Evolutionary conservation across 2,113 vertebrate species (phyloP).

Genomic region (Atlantisia rogersi): DNA sequence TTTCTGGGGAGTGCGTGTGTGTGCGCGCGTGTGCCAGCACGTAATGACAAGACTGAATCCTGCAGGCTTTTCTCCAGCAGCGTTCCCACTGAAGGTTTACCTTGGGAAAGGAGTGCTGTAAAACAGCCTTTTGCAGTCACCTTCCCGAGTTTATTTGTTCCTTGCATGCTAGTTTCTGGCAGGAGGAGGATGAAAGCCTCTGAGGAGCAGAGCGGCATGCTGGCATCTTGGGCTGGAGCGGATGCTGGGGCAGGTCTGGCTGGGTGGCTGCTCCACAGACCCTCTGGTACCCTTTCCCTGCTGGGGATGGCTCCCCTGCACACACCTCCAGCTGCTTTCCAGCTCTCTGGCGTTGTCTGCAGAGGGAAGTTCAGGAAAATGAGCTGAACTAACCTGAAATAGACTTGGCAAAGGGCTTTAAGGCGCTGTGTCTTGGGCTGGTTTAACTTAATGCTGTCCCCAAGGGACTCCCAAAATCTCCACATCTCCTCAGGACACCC

Average conservation of each 20-base stretch:
- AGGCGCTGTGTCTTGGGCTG: neutral
- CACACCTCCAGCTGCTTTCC: fast-evolving
- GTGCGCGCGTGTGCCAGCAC: neutral
- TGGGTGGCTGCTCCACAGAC: neutral
- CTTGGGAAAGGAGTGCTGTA: neutral
- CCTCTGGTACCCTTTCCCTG: fast-evolving
- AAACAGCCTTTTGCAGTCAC: neutral
- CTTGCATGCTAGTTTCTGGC: neutral
- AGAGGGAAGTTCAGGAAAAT: neutral
- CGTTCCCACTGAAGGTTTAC: neutral
- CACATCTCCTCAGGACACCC: fast-evolving
- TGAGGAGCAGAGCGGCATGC: neutral
- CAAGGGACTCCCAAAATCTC: fast-evolving
- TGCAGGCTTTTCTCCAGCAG: neutral
- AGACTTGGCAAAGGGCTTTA: neutral
- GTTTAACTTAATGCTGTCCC: neutral
- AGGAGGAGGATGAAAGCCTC: neutral
- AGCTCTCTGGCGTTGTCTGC: neutral
- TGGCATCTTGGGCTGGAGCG: neutral
- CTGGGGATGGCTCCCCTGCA: neutral
- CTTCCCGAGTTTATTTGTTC: neutral
- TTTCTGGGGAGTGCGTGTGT: neutral
- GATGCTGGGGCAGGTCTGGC: neutral
- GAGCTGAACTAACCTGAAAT: neutral
- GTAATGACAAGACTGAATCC: neutral